phyloP scores from a whole-genome alignment of 2,888 invertebrate genomes.

The Choreutis nemorana region DNA sequence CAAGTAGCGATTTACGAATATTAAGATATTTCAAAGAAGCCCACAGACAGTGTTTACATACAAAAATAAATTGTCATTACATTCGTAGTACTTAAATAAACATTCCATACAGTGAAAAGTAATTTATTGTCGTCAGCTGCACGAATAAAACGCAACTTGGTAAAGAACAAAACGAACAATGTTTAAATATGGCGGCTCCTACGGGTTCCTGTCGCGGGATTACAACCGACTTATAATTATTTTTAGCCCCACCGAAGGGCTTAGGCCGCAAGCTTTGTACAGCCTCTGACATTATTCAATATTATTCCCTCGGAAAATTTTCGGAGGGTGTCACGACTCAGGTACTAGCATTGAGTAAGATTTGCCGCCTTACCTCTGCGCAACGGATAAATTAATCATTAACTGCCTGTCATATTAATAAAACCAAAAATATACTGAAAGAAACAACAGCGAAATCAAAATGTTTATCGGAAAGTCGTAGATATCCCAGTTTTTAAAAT shows the following conservation, averaged over 20 bases:
- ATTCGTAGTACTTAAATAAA: too few relatives aligned
- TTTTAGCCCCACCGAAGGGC: conserved; percentile 49
- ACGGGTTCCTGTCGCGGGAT: conserved; percentile 25
- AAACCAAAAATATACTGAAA: neutral
- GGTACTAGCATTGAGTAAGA: conserved; percentile 37
- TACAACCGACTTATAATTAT: conserved; percentile 35
- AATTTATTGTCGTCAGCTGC: too few relatives aligned
- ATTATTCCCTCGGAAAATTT: conserved; percentile 44
- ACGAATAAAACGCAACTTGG: too few relatives aligned
- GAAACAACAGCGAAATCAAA: conserved; percentile 17
- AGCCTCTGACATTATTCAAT: conserved; percentile 54
- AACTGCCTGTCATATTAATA: conserved; percentile 1
- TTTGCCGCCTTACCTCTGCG: conserved; percentile 21
- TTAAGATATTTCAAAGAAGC: too few relatives aligned
- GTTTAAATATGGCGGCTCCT: conserved; percentile 13
- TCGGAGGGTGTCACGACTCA: conserved; percentile 25
- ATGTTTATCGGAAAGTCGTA: conserved; percentile 10
- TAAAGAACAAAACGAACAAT: conserved; percentile 20
- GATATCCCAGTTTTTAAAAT: conserved; percentile 39
- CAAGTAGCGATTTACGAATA: too few relatives aligned
- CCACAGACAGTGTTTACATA: too few relatives aligned
- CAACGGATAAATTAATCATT: conserved; percentile 18
- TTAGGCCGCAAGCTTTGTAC: conserved; percentile 53
- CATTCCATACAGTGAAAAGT: too few relatives aligned
- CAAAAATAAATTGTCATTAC: too few relatives aligned